phyloP scores from a whole-genome alignment of 2,888 invertebrate species.

The Acanthosepion esculentum region DNA sequence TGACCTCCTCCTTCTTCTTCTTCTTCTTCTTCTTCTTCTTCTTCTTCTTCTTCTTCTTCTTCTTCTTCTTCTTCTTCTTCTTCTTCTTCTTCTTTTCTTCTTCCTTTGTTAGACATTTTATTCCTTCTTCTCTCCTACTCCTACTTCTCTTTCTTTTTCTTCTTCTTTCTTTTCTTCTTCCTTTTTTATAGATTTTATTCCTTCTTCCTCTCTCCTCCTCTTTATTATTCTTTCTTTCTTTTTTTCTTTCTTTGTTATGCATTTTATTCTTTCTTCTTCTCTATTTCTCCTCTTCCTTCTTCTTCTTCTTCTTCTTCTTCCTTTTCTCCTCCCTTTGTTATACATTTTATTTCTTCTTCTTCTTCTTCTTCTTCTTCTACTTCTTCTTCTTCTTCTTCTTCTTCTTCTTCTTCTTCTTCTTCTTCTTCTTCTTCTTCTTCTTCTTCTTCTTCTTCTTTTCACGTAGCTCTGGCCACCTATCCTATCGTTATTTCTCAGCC shows the following conservation, averaged over 20 bases:
- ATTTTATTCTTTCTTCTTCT: not conserved
- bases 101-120: no score
- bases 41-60: not conserved
- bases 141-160: accelerated
- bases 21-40: not conserved
- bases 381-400: no score
- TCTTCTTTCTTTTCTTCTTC: not conserved
- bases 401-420: no score
- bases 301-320: not conserved
- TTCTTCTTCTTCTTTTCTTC: not conserved
- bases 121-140: not conserved
- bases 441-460: no score
- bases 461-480: no score
- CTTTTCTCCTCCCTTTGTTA: no score
- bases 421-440: no score
- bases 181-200: not conserved
- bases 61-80: not conserved
- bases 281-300: not conserved
- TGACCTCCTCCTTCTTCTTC: no score
- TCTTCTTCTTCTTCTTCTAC: no score
- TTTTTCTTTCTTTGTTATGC: not conserved
- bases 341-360: no score
- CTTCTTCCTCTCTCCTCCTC: not conserved
- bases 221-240: not conserved
- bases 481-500: not conserved